phyloP scores from a whole-genome alignment of 2,797 vertebrate species.

The Sebastes cheni region DNA sequence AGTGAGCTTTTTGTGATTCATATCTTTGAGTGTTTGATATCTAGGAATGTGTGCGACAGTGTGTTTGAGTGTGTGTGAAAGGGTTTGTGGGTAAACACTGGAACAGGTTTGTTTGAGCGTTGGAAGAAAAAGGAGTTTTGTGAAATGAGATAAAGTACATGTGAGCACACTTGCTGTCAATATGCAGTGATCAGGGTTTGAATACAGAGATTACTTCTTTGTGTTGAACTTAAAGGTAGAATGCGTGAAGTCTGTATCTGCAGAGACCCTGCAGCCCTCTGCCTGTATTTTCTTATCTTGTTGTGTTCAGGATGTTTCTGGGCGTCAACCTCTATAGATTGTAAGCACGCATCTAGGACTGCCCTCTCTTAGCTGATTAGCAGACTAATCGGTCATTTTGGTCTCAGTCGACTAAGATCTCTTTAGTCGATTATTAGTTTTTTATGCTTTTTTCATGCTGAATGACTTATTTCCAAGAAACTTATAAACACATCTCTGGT shows the following conservation, averaged over 20 bases:
- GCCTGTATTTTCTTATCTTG: no score
- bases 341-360: no score
- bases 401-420: not conserved
- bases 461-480: not conserved
- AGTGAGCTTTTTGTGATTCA: constrained; percentile 38
- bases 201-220: not conserved
- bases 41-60: not conserved
- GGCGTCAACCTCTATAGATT: no score
- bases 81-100: not conserved
- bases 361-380: no score
- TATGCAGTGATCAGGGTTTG: not conserved
- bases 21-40: constrained; percentile 36
- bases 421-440: not conserved
- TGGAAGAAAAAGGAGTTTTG: not conserved
- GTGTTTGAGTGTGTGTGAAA: not conserved
- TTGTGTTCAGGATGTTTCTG: no score
- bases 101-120: constrained; percentile 14
- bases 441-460: not conserved
- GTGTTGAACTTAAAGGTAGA: not conserved
- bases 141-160: constrained; percentile 20
- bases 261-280: no score
- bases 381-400: not conserved
- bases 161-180: not conserved
- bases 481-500: not conserved
- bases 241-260: no score